These are phyloP conservation scores for Pangasius macronema DNA, from an alignment of 2,797 vertebrate genomes.

Conservation along the genomic window DNA sequence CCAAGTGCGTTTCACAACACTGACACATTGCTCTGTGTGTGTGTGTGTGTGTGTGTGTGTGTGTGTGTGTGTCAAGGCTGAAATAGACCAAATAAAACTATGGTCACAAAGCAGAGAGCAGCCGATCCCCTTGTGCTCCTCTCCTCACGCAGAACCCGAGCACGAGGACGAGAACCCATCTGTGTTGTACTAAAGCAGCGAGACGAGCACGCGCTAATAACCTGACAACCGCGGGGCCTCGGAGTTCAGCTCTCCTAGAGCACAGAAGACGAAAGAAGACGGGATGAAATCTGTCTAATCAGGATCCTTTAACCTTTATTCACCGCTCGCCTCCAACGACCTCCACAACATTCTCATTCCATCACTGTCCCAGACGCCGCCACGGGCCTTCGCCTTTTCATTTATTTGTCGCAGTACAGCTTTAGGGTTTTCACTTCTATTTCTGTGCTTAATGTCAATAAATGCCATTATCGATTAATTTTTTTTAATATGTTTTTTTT, in stretches of 20 bases:
- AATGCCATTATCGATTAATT: conserved; percentile 62
- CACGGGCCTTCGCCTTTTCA: conserved; percentile 21
- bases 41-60: neutral
- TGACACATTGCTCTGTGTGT: conserved; percentile 23
- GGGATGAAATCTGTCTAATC: conserved; percentile 44
- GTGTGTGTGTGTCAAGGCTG: neutral
- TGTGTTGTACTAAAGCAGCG: conserved; percentile 11
- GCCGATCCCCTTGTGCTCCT: conserved; percentile 27
- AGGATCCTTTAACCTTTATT: conserved; percentile 50
- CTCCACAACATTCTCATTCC: conserved; percentile 38
- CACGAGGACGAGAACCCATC: neutral
- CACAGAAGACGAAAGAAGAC: conserved; percentile 2
- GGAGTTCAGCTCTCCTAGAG: conserved; percentile 15
- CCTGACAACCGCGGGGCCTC: conserved; percentile 22
- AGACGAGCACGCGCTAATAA: conserved; percentile 41
- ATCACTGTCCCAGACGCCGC: conserved; percentile 35
- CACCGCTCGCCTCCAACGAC: conserved; percentile 14
- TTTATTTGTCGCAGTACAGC: conserved; percentile 45
- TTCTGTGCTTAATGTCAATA: conserved; percentile 59
- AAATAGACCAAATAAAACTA: conserved; percentile 22
- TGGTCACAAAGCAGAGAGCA: neutral
- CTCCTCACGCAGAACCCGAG: conserved; percentile 10
- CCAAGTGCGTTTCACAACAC: conserved; percentile 39
- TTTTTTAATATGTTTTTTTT: conserved; percentile 45
- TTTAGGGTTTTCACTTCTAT: conserved; percentile 45